These are phyloP conservation scores for Aplidium turbinatum DNA, from an alignment of 23 tunicate species.

Conservation along the genomic window DNA sequence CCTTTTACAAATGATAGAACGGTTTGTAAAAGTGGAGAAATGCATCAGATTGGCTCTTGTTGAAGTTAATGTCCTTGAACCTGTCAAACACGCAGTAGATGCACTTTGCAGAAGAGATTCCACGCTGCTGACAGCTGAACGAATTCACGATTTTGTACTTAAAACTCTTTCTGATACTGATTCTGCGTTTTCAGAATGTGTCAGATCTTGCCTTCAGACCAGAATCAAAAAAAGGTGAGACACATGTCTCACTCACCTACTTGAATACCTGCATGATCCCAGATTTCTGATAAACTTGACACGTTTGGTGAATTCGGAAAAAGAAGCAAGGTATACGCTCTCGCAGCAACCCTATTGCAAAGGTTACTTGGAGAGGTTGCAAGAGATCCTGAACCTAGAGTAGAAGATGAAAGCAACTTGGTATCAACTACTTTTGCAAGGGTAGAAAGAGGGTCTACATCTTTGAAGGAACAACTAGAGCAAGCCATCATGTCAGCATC, in stretches of 20 bases:
- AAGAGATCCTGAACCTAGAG: slow-evolving; percentile 29
- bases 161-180: slow-evolving; percentile 45
- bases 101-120: slow-evolving; percentile 49
- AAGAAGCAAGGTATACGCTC: slow-evolving; percentile 48
- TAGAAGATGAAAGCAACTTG: slow-evolving; percentile 43
- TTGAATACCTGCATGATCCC: slow-evolving; percentile 52
- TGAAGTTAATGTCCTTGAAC: slow-evolving; percentile 53
- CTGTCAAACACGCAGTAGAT: slow-evolving; percentile 44
- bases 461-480: slow-evolving; percentile 46
- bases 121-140: slow-evolving; percentile 52
- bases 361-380: slow-evolving; percentile 45
- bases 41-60: slow-evolving; percentile 67
- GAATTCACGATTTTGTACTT: slow-evolving; percentile 40
- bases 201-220: slow-evolving; percentile 36
- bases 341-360: slow-evolving; percentile 54
- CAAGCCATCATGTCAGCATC: slow-evolving; percentile 61
- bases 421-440: slow-evolving; percentile 36
- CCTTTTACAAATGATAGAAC: slow-evolving; percentile 64
- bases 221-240: slow-evolving; percentile 53
- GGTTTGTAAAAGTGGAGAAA: slow-evolving; percentile 47
- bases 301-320: slow-evolving; percentile 55
- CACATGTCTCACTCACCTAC: slow-evolving; percentile 38
- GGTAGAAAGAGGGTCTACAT: slow-evolving; percentile 34
- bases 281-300: slow-evolving; percentile 39
- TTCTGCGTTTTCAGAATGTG: slow-evolving; percentile 38